Conservation (phyloP, 2,888 invertebrate genomes). For the Myopa tessellatipennis region DNA sequence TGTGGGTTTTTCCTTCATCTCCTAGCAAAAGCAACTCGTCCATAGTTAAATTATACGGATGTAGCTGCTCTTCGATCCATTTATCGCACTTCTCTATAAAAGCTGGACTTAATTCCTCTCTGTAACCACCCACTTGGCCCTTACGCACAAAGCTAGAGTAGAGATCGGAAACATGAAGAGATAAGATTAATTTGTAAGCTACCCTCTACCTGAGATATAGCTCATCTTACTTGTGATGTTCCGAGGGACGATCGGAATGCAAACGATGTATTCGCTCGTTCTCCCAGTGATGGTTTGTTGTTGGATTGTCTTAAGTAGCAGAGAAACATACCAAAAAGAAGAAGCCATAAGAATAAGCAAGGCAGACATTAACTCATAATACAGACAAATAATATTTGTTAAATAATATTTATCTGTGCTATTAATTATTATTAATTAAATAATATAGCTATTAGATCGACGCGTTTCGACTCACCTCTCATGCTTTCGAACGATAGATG, state of each 20-base stretch:
- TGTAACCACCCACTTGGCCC: slow-evolving; percentile 47
- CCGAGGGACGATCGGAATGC: slow-evolving; percentile 26
- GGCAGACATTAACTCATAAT: too few species aligned
- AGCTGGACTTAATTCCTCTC: slow-evolving; percentile 43
- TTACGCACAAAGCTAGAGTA: slow-evolving; percentile 45
- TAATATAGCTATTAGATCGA: too few species aligned
- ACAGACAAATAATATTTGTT: too few species aligned
- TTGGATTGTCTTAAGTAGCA: slow-evolving; percentile 52
- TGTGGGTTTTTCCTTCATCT: background rate
- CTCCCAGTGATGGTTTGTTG: slow-evolving; percentile 56
- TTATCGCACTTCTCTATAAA: slow-evolving; percentile 43
- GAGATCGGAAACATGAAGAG: background rate
- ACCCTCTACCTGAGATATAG: background rate
- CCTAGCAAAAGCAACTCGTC: slow-evolving; percentile 41
- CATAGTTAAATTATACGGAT: slow-evolving; percentile 38
- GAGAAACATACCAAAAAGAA: background rate
- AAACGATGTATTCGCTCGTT: slow-evolving; percentile 5
- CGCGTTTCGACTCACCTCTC: slow-evolving; percentile 45
- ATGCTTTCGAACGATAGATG: slow-evolving; percentile 55
- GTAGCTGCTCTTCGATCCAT: slow-evolving; percentile 43
- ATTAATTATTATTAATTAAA: too few species aligned
- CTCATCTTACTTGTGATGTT: slow-evolving; percentile 40
- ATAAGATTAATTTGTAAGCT: too few species aligned
- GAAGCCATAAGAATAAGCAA: background rate
- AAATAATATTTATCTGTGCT: too few species aligned